Evolutionary conservation across 2,113 vertebrate genomes (phyloP).

Genomic region (Gymnorhina tibicen): DNA sequence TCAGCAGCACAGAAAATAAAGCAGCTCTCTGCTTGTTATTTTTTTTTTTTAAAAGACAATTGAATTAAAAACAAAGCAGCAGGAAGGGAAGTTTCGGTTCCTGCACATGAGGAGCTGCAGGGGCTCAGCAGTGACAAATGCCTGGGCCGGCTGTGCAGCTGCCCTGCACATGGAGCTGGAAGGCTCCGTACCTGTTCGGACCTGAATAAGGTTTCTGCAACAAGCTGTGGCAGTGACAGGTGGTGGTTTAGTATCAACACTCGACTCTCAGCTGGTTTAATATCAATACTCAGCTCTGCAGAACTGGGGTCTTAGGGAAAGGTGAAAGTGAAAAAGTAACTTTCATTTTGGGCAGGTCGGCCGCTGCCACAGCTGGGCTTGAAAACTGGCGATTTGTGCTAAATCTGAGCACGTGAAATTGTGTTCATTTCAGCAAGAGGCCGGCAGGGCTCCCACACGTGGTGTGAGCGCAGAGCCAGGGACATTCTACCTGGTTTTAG

Average conservation of each 20-base stretch:
- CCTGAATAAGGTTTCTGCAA: neutral
- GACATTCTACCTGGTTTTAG: neutral
- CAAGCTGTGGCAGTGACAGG: neutral
- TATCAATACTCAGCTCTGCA: neutral
- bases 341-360: neutral
- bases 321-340: neutral
- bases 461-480: neutral
- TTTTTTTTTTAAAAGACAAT: conserved; percentile 10
- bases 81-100: conserved; percentile 57
- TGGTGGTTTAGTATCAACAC: neutral
- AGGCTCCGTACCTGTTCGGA: neutral
- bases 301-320: neutral
- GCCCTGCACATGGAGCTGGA: neutral
- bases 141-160: neutral
- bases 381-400: neutral
- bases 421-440: neutral
- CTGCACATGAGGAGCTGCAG: neutral
- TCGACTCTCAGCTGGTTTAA: neutral
- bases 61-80: neutral
- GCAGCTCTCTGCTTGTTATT: neutral
- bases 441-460: rapidly evolving
- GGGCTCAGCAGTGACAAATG: neutral
- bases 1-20: neutral
- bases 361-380: neutral
- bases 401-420: neutral